A percentile compares a stretch with the other conserved stretches of the same genome.
Evolutionary conservation across 2,888 invertebrate genomes (phyloP).

Genomic region (Drosophila sordidula): DNA sequence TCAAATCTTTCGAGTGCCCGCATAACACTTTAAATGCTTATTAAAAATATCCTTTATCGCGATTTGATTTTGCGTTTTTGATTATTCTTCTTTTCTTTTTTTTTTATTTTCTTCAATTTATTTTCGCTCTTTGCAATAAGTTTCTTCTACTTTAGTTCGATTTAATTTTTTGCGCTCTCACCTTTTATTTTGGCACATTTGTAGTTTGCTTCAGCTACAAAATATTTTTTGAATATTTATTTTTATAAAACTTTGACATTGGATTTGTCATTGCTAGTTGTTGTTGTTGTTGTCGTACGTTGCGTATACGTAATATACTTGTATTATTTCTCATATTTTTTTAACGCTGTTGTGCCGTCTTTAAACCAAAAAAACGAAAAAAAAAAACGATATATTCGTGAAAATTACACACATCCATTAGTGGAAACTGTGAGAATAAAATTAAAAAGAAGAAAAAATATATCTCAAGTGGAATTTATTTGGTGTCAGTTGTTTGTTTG

Average conservation of each 20-base stretch:
- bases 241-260: constrained; percentile 82
- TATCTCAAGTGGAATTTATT: constrained; percentile 28
- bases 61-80: background rate
- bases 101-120: background rate
- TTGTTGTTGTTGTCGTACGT: constrained; percentile 42
- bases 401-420: constrained; percentile 34
- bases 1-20: constrained; percentile 7
- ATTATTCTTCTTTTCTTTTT: background rate
- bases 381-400: background rate
- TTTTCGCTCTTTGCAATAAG: background rate
- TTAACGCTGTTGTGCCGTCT: constrained; percentile 22
- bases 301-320: constrained; percentile 75
- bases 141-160: background rate
- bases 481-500: constrained; percentile 28
- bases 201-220: constrained; percentile 1
- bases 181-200: constrained; percentile 3
- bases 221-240: constrained; percentile 67
- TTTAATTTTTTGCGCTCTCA: background rate
- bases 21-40: constrained; percentile 1
- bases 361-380: constrained; percentile 15
- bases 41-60: background rate
- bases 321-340: constrained; percentile 5
- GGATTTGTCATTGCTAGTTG: constrained; percentile 81
- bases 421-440: constrained; percentile 26
- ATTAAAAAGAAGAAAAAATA: background rate